Percentiles rank a stretch among this genome's conserved stretches.
Evolutionary conservation across 2,797 vertebrate genomes (phyloP).

Genomic region (Salmo trutta): DNA sequence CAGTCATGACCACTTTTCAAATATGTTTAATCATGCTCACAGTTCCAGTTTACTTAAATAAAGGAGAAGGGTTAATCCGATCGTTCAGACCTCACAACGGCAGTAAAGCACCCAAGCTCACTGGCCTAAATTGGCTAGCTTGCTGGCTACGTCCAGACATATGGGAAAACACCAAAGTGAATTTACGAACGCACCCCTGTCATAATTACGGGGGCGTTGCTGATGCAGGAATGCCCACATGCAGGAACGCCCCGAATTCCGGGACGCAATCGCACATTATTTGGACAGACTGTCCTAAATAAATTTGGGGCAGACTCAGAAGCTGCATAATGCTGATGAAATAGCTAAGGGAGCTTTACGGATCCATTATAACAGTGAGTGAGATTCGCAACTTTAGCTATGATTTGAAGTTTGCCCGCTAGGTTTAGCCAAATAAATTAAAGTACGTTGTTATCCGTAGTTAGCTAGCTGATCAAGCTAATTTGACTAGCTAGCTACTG

Average conservation of each 20-base stretch:
- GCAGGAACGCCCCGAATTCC: too few relatives aligned
- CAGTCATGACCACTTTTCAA: not conserved
- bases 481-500: not conserved
- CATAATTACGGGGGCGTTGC: too few relatives aligned
- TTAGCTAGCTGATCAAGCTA: not conserved
- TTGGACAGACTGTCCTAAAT: not conserved
- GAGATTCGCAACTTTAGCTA: not conserved
- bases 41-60: too few relatives aligned
- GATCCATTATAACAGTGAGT: slow-evolving; percentile 7
- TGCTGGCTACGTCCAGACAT: too few relatives aligned
- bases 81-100: too few relatives aligned
- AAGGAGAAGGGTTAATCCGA: too few relatives aligned
- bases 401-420: not conserved
- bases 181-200: too few relatives aligned
- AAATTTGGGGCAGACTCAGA: not conserved
- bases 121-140: too few relatives aligned
- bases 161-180: too few relatives aligned
- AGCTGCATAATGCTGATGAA: not conserved
- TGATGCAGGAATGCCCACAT: too few relatives aligned
- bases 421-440: not conserved
- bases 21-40: not conserved
- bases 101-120: too few relatives aligned
- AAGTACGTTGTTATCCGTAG: not conserved
- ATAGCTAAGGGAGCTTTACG: not conserved
- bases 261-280: too few relatives aligned